Conservation (phyloP, 2,888 invertebrate species). For the Drosophila merina region DNA sequence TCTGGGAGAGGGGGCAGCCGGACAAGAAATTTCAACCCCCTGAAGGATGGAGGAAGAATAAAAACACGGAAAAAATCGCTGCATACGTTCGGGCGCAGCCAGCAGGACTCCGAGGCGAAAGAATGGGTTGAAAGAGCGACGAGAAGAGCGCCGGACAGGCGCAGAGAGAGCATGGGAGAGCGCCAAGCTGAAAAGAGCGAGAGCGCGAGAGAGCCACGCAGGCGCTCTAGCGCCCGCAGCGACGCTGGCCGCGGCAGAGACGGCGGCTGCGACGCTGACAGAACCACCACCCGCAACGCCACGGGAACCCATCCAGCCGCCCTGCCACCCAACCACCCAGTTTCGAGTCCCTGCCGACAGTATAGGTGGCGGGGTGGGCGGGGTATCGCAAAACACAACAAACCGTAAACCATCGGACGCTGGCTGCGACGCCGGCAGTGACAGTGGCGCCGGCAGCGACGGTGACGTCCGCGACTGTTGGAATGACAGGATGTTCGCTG, state of each 20-base stretch:
- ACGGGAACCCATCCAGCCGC: slow-evolving; percentile 13
- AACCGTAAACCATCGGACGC: slow-evolving; percentile 81
- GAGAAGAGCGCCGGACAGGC: slow-evolving; percentile 59
- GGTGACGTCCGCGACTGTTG: slow-evolving; percentile 49
- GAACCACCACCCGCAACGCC: slow-evolving; percentile 61
- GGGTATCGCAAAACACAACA: slow-evolving; percentile 76
- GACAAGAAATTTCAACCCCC: slow-evolving; percentile 35
- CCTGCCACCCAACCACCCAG: slow-evolving; percentile 9
- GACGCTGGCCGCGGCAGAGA: slow-evolving; percentile 38
- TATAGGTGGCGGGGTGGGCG: slow-evolving; percentile 5
- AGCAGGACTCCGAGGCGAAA: not conserved
- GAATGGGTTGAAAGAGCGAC: slow-evolving; percentile 10
- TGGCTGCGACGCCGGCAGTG: slow-evolving; percentile 22
- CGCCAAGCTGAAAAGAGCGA: slow-evolving; percentile 9
- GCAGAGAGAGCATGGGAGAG: slow-evolving; percentile 40
- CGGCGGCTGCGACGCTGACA: slow-evolving; percentile 35
- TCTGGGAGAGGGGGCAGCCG: not conserved
- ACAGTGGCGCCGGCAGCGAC: slow-evolving; percentile 21
- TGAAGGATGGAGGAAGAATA: slow-evolving; percentile 13
- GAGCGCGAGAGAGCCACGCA: slow-evolving; percentile 43
- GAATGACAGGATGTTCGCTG: slow-evolving; percentile 55
- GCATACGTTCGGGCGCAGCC: slow-evolving; percentile 39
- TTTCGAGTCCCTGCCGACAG: no score
- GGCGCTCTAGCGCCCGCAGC: slow-evolving; percentile 44
- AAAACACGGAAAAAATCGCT: slow-evolving; percentile 52